A percentile compares a stretch with the other conserved stretches of the same genome.
Conservation (phyloP, 92 coral and sea anemone species). For the Epizoanthus rinbou region DNA sequence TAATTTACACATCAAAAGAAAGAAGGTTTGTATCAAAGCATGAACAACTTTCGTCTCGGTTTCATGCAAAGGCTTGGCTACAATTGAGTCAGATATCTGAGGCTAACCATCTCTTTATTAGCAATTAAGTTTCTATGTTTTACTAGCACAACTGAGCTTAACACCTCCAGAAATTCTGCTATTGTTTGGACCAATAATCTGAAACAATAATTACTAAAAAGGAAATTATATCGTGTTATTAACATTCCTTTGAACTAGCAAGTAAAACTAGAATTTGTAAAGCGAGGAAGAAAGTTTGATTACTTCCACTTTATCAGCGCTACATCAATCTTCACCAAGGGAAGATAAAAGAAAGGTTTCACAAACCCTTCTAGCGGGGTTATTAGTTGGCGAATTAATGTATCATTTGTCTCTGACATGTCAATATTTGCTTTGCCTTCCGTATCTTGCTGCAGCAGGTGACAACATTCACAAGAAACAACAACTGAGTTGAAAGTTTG, state of each 20-base stretch:
- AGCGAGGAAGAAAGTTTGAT: not conserved
- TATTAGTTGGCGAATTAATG: not conserved
- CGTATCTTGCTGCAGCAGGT: no score
- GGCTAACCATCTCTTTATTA: not conserved
- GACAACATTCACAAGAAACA: not conserved
- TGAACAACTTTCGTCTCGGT: no score
- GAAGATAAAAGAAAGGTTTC: not conserved
- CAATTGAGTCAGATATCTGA: not conserved
- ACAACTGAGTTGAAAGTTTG: not conserved
- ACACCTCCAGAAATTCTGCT: not conserved
- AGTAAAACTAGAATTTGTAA: not conserved
- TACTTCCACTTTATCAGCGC: not conserved
- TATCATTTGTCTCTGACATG: not conserved
- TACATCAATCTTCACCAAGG: not conserved
- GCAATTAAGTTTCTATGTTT: not conserved
- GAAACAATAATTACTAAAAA: not conserved
- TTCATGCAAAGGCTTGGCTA: no score
- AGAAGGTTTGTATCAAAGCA: no score
- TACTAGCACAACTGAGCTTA: not conserved
- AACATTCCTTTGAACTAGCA: not conserved
- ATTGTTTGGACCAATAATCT: not conserved
- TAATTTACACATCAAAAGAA: no score
- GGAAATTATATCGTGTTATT: not conserved
- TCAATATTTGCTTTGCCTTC: not conserved
- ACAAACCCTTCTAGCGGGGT: not conserved